These are phyloP conservation scores for Acleris holmiana DNA, from an alignment of 2,888 invertebrate genomes.

Conservation along the genomic window DNA sequence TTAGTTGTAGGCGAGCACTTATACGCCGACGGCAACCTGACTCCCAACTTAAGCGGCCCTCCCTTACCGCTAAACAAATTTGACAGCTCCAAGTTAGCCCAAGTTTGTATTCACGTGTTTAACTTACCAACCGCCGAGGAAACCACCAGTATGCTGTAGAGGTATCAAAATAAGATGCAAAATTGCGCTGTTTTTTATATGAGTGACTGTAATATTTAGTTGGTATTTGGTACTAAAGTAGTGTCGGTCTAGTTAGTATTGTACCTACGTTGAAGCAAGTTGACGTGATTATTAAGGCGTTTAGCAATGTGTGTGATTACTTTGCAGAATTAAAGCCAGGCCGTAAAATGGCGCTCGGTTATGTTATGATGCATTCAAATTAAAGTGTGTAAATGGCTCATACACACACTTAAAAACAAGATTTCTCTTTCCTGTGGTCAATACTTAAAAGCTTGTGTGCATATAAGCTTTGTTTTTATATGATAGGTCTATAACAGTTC, in stretches of 20 bases:
- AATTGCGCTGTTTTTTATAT: constrained; percentile 28
- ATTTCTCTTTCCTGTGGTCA: no score
- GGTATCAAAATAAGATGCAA: constrained; percentile 42
- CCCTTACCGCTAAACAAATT: constrained; percentile 83
- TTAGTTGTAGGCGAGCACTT: constrained; percentile 78
- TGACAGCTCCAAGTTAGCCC: constrained; percentile 81
- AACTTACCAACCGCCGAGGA: constrained; percentile 46
- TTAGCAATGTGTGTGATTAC: constrained; percentile 59
- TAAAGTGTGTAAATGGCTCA: no score
- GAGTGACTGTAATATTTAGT: constrained; percentile 30
- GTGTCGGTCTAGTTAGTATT: constrained; percentile 77
- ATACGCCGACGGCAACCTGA: constrained; percentile 73
- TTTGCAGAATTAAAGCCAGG: constrained; percentile 16
- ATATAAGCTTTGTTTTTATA: no score
- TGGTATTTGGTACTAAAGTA: constrained; percentile 62
- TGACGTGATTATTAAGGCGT: constrained; percentile 80
- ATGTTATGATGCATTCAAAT: background rate
- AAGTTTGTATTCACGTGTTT: constrained; percentile 73
- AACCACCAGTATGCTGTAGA: constrained; percentile 40
- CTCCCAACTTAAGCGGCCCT: constrained; percentile 75
- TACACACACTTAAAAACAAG: no score
- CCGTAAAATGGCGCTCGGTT: constrained; percentile 13
- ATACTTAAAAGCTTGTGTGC: no score
- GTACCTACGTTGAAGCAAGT: constrained; percentile 77
- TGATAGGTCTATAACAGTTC: no score